Conservation (phyloP, 2,113 vertebrate species). For the Egretta garzetta region DNA sequence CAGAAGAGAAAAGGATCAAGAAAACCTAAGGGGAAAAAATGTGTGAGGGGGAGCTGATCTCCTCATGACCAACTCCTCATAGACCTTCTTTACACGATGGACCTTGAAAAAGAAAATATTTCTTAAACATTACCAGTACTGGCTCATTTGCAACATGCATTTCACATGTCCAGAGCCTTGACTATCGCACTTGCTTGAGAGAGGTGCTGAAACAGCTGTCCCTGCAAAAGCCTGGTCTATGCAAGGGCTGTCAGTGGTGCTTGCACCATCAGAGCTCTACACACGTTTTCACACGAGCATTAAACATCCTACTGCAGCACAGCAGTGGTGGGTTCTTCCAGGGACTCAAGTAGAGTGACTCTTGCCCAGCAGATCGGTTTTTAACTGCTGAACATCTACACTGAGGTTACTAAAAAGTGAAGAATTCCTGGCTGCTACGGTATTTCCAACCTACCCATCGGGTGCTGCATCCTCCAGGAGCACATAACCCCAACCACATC, state of each 20-base stretch:
- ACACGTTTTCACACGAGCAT: rapidly evolving
- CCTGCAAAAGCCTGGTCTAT: neutral
- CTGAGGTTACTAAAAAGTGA: neutral
- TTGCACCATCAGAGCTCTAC: neutral
- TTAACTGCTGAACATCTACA: neutral
- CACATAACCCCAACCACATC: neutral
- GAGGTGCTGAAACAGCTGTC: neutral
- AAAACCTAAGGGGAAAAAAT: neutral
- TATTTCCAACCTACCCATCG: neutral
- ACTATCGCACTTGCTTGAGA: neutral
- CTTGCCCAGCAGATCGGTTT: neutral
- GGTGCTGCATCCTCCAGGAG: neutral
- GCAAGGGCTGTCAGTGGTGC: neutral
- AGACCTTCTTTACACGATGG: neutral
- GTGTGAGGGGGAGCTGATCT: rapidly evolving
- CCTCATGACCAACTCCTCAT: neutral
- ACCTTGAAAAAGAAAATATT: neutral
- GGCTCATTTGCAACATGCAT: neutral
- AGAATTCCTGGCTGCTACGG: neutral
- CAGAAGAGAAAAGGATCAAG: neutral
- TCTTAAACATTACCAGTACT: neutral
- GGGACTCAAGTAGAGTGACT: neutral
- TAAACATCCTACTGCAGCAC: neutral
- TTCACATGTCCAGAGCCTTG: neutral
- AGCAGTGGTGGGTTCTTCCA: neutral